Evolutionary conservation across 1,140 invertebrate genomes (phyloP).

Genomic region (Drosophila azteca): DNA sequence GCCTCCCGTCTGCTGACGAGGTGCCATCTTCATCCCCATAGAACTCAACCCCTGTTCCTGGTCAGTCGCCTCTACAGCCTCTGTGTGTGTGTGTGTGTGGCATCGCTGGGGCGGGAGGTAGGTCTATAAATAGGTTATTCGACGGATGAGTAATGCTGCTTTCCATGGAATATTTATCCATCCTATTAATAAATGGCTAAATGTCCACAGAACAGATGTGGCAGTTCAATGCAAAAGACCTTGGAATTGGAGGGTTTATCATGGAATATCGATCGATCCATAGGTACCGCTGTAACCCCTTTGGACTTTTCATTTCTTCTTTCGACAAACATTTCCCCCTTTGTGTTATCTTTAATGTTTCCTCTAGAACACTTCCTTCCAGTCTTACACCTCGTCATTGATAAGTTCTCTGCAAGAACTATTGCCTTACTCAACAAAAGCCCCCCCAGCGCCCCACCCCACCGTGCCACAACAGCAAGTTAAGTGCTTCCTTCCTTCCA

Average conservation of each 20-base stretch:
- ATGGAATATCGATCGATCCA: no score
- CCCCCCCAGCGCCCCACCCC: background rate
- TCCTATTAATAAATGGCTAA: conserved; percentile 7
- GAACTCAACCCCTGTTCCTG: no score
- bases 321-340: background rate
- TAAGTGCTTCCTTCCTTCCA: conserved; percentile 40
- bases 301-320: no score
- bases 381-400: conserved; percentile 55
- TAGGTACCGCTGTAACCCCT: no score
- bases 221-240: conserved; percentile 8
- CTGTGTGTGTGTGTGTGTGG: conserved; percentile 1
- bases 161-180: conserved; percentile 32
- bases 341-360: conserved; percentile 20
- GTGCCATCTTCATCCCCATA: conserved; percentile 11
- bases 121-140: background rate
- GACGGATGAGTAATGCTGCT: conserved; percentile 27
- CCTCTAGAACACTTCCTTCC: conserved; percentile 28
- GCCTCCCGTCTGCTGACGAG: conserved; percentile 11
- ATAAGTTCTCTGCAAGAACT: conserved; percentile 41
- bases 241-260: no score
- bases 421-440: conserved; percentile 63
- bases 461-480: background rate
- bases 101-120: background rate
- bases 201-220: conserved; percentile 20
- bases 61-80: background rate